phyloP scores from a whole-genome alignment of 2,888 invertebrate species.

The Myopa tessellatipennis region DNA sequence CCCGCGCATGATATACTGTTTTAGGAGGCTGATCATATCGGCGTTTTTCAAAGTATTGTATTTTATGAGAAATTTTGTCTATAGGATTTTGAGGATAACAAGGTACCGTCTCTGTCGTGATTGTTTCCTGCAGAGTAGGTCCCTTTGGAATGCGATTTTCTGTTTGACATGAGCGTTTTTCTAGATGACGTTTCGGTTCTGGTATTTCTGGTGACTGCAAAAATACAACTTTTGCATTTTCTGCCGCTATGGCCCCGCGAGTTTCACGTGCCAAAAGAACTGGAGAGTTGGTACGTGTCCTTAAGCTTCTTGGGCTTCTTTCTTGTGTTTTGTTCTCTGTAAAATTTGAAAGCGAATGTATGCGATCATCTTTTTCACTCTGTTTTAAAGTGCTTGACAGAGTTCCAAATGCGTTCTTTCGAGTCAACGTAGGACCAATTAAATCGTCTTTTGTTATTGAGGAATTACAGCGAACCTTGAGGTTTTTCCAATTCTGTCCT shows the following conservation, averaged over 20 bases:
- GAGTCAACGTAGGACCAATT: constrained; percentile 61
- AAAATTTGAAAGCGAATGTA: constrained; percentile 78
- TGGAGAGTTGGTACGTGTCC: constrained; percentile 61
- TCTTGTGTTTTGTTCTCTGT: constrained; percentile 70
- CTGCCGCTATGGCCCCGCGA: constrained; percentile 73
- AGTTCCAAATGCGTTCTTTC: constrained; percentile 30
- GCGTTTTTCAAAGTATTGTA: constrained; percentile 83
- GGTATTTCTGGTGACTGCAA: constrained; percentile 55
- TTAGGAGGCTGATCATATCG: constrained; percentile 70
- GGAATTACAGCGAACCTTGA: constrained; percentile 74
- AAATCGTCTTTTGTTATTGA: constrained; percentile 69
- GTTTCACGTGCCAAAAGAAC: constrained; percentile 72
- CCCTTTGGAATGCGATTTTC: background rate
- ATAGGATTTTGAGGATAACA: constrained; percentile 64
- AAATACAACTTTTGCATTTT: constrained; percentile 68
- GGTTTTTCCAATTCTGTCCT: constrained; percentile 55
- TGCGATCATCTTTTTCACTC: background rate
- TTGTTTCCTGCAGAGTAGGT: background rate
- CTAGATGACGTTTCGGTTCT: constrained; percentile 16
- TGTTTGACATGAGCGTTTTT: background rate
- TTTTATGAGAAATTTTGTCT: constrained; percentile 75
- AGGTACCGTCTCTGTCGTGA: background rate
- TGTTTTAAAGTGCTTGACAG: too few relatives aligned
- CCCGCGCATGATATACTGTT: constrained; percentile 71
- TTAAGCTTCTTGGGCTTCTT: constrained; percentile 71